Percentiles rank a stretch among this genome's conserved stretches.
Evolutionary conservation across 2,888 invertebrate species (phyloP).

Genomic region (Habroteleia sp.): DNA sequence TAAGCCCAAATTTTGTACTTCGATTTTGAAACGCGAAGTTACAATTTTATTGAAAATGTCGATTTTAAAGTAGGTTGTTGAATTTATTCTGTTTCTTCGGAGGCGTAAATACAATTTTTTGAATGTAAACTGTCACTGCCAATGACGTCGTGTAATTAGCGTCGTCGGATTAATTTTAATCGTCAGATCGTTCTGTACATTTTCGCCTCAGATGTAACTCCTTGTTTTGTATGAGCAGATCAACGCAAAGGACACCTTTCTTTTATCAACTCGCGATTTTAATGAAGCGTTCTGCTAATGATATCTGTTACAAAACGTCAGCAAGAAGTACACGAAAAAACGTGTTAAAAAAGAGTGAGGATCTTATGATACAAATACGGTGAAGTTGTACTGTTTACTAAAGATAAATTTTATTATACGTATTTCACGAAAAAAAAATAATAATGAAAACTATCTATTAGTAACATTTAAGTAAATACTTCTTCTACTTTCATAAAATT

Average conservation of each 20-base stretch:
- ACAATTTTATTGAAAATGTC: conserved; percentile 11
- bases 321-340: no score
- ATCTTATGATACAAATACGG: no score
- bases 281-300: conserved; percentile 23
- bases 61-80: no score
- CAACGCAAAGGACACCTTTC: conserved; percentile 12
- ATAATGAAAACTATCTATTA: no score
- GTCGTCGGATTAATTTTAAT: conserved; percentile 9
- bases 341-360: no score
- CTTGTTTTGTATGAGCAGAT: conserved; percentile 14
- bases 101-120: conserved; percentile 1
- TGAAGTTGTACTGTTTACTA: no score
- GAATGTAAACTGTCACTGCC: conserved; percentile 9
- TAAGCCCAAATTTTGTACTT: neutral
- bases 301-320: no score
- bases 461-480: no score
- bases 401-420: no score
- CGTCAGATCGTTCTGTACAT: conserved; percentile 10
- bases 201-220: neutral
- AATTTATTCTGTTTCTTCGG: no score
- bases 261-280: conserved; percentile 5
- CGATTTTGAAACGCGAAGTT: conserved; percentile 18
- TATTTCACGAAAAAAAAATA: no score
- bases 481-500: no score
- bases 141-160: conserved; percentile 41